Percentiles rank a stretch among this genome's conserved stretches.
phyloP scores from a whole-genome alignment of 2,888 invertebrate species.

The Physocephala rufipes region DNA sequence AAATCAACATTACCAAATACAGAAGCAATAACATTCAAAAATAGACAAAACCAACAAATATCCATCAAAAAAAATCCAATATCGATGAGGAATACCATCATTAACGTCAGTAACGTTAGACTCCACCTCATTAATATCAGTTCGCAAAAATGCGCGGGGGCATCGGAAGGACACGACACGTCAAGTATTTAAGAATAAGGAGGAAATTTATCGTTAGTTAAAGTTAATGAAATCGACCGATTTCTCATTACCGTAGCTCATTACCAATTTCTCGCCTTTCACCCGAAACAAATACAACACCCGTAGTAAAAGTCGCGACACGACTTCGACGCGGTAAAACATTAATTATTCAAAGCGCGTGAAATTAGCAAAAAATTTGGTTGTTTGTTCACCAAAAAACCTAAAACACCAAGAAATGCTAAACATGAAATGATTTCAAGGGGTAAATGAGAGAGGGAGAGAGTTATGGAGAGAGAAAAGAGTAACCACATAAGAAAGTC shows the following conservation, averaged over 20 bases:
- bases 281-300: not conserved
- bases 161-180: not conserved
- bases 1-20: slow-evolving; percentile 3
- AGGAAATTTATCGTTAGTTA: not conserved
- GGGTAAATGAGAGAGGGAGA: not conserved
- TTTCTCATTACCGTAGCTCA: not conserved
- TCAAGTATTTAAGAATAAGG: not conserved
- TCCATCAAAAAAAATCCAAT: no score
- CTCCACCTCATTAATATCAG: not conserved
- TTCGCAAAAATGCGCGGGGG: not conserved
- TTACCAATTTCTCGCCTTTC: not conserved
- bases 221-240: not conserved
- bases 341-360: slow-evolving; percentile 21
- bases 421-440: not conserved
- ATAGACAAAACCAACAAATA: no score
- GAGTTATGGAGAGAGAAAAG: no score
- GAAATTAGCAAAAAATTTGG: not conserved
- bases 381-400: no score
- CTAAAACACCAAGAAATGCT: not conserved
- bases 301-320: not conserved
- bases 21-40: not conserved
- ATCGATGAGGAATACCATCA: not conserved
- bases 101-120: not conserved
- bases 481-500: no score
- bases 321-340: not conserved